A percentile compares a stretch with the other conserved stretches of the same genome.
These are phyloP conservation scores for Invenusta paracnida DNA, from an alignment of 2,888 invertebrate species.

Conservation along the genomic window DNA sequence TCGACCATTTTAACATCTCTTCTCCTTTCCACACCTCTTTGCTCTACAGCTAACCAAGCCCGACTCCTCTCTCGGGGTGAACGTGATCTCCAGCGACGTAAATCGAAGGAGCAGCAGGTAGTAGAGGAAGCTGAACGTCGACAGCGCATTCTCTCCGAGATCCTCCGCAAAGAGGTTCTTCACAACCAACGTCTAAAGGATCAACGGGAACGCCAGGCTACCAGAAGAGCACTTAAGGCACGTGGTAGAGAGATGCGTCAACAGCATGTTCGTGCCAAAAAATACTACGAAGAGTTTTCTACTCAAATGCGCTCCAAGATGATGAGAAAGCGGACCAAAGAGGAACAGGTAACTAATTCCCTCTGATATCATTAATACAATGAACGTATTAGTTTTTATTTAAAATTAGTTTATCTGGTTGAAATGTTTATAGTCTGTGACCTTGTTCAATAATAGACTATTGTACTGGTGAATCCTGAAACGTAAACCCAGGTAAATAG, in stretches of 20 bases:
- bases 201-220: conserved; percentile 52
- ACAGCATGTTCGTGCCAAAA: conserved; percentile 55
- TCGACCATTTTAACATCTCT: no score
- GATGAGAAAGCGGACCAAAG: conserved; percentile 56
- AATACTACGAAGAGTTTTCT: conserved; percentile 59
- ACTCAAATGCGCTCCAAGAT: conserved; percentile 55
- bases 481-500: no score
- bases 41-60: no score
- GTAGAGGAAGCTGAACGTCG: background rate
- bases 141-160: background rate
- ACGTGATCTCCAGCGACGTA: no score
- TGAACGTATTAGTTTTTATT: no score
- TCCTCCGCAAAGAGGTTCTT: background rate
- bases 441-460: no score
- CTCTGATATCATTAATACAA: background rate
- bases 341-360: conserved; percentile 54
- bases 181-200: background rate
- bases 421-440: no score
- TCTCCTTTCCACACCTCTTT: no score
- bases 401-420: no score
- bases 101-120: background rate
- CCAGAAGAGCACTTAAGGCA: conserved; percentile 51
- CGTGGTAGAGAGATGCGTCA: conserved; percentile 55
- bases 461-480: no score
- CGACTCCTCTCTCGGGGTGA: no score